Evolutionary conservation across 2,113 vertebrate species (phyloP).

Genomic region (Pterophyllum scalare): DNA sequence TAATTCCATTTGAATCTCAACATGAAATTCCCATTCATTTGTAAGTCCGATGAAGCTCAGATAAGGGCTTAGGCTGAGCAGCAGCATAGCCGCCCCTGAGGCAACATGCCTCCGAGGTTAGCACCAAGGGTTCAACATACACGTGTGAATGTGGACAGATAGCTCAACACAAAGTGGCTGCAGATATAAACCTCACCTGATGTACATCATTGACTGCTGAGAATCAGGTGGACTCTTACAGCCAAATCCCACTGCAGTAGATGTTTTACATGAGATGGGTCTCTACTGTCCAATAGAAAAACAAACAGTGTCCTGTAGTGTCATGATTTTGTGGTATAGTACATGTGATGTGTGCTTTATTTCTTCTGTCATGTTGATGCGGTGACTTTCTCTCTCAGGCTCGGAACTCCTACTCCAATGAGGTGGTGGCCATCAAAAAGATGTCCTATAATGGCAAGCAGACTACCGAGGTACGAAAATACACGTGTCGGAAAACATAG

Average conservation of each 20-base stretch:
- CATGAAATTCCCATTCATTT: constrained; percentile 62
- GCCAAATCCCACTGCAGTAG: background rate
- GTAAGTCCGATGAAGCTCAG: constrained; percentile 48
- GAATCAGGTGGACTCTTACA: constrained; percentile 13
- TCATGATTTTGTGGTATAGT: background rate
- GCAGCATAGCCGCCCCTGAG: constrained; percentile 25
- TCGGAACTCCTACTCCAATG: constrained; percentile 93
- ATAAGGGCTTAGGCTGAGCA: constrained; percentile 47
- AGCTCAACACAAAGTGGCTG: constrained; percentile 23
- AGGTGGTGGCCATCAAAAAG: constrained; percentile 99
- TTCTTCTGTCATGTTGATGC: background rate
- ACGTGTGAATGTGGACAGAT: constrained; percentile 28
- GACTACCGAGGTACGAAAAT: constrained; percentile 90
- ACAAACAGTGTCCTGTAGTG: background rate
- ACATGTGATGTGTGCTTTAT: background rate
- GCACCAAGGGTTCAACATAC: constrained; percentile 32
- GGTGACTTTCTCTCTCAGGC: constrained; percentile 80
- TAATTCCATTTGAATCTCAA: constrained; percentile 54
- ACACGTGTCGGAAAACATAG: background rate
- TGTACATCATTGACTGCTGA: background rate
- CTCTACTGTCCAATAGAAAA: background rate
- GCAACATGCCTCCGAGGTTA: constrained; percentile 49
- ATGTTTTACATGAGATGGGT: background rate
- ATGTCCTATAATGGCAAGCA: constrained; percentile 99
- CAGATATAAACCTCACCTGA: constrained; percentile 8